A percentile compares a stretch with the other conserved stretches of the same genome.
Conservation (phyloP, 2,888 invertebrate genomes). For the Stenurella melanura region DNA sequence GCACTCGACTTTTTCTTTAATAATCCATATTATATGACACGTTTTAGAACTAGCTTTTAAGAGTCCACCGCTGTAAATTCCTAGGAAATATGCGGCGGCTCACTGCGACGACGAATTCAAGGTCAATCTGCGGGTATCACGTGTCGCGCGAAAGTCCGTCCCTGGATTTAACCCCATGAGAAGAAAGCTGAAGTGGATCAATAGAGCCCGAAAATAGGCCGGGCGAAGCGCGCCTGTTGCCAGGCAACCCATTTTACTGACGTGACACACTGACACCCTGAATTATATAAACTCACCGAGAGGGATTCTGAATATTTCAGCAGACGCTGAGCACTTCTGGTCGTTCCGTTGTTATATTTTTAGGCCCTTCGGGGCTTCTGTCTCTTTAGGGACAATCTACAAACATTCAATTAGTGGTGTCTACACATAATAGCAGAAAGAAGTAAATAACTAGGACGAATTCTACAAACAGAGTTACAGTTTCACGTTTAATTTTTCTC, state of each 20-base stretch:
- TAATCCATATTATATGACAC: no score
- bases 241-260: constrained; percentile 71
- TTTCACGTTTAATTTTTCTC: no score
- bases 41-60: background rate
- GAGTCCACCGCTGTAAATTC: background rate
- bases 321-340: constrained; percentile 14
- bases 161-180: constrained; percentile 58
- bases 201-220: constrained; percentile 74
- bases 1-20: no score
- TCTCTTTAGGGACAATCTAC: constrained; percentile 4
- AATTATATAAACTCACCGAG: constrained; percentile 56
- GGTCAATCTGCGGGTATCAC: constrained; percentile 28
- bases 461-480: background rate
- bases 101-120: constrained; percentile 26
- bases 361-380: background rate
- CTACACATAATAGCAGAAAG: background rate
- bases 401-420: background rate
- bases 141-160: constrained; percentile 31
- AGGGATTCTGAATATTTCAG: constrained; percentile 32
- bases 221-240: constrained; percentile 71
- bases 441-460: background rate
- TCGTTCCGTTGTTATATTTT: background rate
- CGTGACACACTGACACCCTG: constrained; percentile 74
- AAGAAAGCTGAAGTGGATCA: constrained; percentile 68
- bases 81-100: constrained; percentile 15